Base-by-base conservation (phyloP, 2,113 vertebrate species). In the Chloropsis hardwickii region DNA sequence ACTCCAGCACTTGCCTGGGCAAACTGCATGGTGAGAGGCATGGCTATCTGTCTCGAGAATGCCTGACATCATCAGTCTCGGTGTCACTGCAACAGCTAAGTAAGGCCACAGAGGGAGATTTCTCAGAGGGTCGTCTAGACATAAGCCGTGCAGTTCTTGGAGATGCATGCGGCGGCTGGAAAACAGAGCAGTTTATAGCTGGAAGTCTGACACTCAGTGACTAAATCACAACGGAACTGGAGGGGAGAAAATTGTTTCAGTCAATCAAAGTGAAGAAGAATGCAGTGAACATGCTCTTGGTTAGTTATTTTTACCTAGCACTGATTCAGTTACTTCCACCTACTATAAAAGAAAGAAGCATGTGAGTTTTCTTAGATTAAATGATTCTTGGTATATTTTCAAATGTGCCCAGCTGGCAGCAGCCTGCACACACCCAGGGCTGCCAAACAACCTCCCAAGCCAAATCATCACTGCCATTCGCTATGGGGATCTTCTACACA, bases 111-210 rank as follows among this genome's bases (percentile, higher is more conserved):
- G 94, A 92, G 81, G 60, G 78, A 88, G 87, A 94, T 60, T 86
- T 93, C 93, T 96, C 94, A 94, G 79, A 96, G 91, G 81, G 61
- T 94, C 5, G 90, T 97, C 97, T 97, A 97, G 97, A 97, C 95
- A 96, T 73, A 96, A n/a, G 79, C 93, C 74, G 57, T 57, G 77
- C 78, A 81, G 51, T 81, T 88, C 84, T 80, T 64, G 77, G 88
- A 86, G 90, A 86, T 71, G 50, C 77, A 56, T 2, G 7, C 0
- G 1, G 81, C 45, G 1, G 81, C 45, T 86, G 79, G 71, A 72
- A 77, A 86, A 70, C 31, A 54, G 62, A 87, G 72, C 7, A 72
- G 57, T 40, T 79, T 91, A 92, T 17, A 95, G 82, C 70, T 89
- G 81, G 37, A 92, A 84, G 82, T 57, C 83, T 79, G 77, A 74